A percentile compares a stretch with the other conserved stretches of the same genome.
phyloP scores from a whole-genome alignment of 2,113 vertebrate genomes.

The Oryzias celebensis region DNA sequence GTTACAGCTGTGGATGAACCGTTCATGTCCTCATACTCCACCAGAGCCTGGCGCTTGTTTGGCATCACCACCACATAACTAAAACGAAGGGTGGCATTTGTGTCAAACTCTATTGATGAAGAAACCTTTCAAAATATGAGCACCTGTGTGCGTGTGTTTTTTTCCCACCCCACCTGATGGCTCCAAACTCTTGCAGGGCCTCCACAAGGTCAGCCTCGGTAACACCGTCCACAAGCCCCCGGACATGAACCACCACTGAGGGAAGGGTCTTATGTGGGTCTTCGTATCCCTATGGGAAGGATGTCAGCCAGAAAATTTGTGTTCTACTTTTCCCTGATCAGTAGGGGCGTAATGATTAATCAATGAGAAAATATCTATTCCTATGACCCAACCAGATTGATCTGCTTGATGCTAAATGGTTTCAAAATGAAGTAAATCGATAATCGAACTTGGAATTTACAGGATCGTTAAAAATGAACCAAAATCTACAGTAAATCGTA shows the following conservation, averaged over 20 bases:
- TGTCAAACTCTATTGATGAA: not conserved
- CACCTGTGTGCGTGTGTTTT: too few species aligned
- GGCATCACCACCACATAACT: conserved; percentile 98
- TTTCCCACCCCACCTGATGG: conserved; percentile 83
- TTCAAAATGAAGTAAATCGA: too few species aligned
- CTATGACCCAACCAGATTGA: too few species aligned
- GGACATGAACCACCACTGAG: conserved; percentile 91
- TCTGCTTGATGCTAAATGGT: too few species aligned
- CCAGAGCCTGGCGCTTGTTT: conserved; percentile 92
- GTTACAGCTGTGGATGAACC: conserved; percentile 93
- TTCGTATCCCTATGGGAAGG: conserved; percentile 81
- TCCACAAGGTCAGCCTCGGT: conserved; percentile 93
- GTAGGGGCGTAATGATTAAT: too few species aligned
- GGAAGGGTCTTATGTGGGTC: conserved; percentile 95
- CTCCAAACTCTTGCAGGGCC: conserved; percentile 92
- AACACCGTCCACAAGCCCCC: conserved; percentile 90
- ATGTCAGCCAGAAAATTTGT: too few species aligned
- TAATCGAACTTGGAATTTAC: too few species aligned
- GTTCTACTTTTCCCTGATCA: too few species aligned
- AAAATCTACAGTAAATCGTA: too few species aligned
- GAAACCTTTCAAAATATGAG: not conserved
- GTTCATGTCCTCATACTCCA: conserved; percentile 93
- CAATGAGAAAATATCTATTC: too few species aligned
- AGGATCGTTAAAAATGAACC: too few species aligned
- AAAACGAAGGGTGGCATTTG: not conserved